These are phyloP conservation scores for Cettia cetti DNA, from an alignment of 2,113 vertebrate genomes.

Conservation along the genomic window DNA sequence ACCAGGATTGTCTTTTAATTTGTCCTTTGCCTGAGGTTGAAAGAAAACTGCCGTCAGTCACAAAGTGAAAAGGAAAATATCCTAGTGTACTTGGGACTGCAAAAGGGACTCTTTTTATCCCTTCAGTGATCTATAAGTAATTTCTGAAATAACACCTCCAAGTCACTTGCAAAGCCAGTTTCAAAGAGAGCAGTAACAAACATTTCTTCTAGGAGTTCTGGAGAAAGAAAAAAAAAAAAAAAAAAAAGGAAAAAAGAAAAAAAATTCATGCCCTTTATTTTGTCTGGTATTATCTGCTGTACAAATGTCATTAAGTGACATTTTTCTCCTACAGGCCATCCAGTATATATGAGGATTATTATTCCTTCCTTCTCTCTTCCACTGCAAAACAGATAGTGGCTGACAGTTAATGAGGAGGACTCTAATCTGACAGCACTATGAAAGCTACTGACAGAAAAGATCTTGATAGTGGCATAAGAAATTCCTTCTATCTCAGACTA, in stretches of 20 bases:
- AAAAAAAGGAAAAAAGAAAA: fast-evolving
- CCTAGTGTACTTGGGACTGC: not conserved
- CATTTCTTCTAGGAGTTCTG: not conserved
- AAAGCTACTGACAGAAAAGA: slow-evolving; percentile 36
- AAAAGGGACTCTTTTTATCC: not conserved
- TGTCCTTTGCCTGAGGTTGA: slow-evolving; percentile 14
- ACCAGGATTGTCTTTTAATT: slow-evolving; percentile 39
- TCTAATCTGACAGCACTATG: slow-evolving; percentile 54
- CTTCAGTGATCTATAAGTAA: slow-evolving; percentile 3
- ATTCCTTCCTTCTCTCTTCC: not conserved
- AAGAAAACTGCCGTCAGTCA: slow-evolving; percentile 38
- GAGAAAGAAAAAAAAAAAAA: not conserved
- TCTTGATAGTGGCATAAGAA: slow-evolving; percentile 42
- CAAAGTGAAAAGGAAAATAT: not conserved
- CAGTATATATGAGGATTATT: slow-evolving; percentile 15
- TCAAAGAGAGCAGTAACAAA: not conserved
- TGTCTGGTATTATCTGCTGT: slow-evolving; percentile 10
- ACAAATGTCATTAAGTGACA: slow-evolving; percentile 62
- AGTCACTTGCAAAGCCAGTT: slow-evolving; percentile 33
- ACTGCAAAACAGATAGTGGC: slow-evolving; percentile 24
- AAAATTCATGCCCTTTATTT: slow-evolving; percentile 22
- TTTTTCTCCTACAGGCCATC: slow-evolving; percentile 48
- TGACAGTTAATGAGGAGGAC: slow-evolving; percentile 42
- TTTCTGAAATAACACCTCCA: slow-evolving; percentile 30
- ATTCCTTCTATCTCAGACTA: slow-evolving; percentile 12